Evolutionary conservation across 2,888 invertebrate species (phyloP), one percentile per base, ranked within the genome.

Genomic region (Chironomus tentans): DNA sequence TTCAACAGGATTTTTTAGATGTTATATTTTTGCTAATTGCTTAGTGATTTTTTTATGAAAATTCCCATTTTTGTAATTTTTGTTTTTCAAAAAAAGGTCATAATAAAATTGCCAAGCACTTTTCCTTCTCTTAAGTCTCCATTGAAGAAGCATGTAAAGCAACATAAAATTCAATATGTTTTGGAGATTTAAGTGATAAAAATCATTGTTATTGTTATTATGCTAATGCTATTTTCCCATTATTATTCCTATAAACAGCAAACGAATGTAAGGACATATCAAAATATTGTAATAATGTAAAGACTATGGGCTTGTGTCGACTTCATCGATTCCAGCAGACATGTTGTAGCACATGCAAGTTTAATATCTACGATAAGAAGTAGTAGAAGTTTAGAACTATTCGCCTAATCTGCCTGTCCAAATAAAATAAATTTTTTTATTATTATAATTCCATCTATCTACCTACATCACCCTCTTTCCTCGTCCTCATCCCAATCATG

Each of bases 291-390:
- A 90, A 90, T 80, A 93, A 94, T 81, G 94, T 95, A 22, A 91
- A 92, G 79, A 87, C 91, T 75, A 92, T 95, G 91, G 93, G 93
- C 81, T 88, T 96, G 87, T 97, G 97, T 85, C 90, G 91, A 74
- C 88, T 93, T 79, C 88, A 90, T 80, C 89, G 92, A 61, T 96
- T 94, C 84, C 90, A 91, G 82, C 89, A 90, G 81, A 93, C 93
- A 82, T 97, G 97, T 85, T 97, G 96, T 87, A 88, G 90, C 80
- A 91, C 95, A 76, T 95, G 95, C 85, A 85, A 80, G 80, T 79
- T 80, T 74, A 80, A 79, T 77, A 24, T 77, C 62, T 62, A 75
- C 77, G 28, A 77, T 77, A 76, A 77, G 74, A 72, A 78, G 70
- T 76, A 79, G 28, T 68, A 12, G 24, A 47, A 21, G 38, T 21